Percentiles rank a stretch among this genome's conserved stretches.
Evolutionary conservation across 2,888 invertebrate species (phyloP).

Genomic region (Drosophila austrosaltans): DNA sequence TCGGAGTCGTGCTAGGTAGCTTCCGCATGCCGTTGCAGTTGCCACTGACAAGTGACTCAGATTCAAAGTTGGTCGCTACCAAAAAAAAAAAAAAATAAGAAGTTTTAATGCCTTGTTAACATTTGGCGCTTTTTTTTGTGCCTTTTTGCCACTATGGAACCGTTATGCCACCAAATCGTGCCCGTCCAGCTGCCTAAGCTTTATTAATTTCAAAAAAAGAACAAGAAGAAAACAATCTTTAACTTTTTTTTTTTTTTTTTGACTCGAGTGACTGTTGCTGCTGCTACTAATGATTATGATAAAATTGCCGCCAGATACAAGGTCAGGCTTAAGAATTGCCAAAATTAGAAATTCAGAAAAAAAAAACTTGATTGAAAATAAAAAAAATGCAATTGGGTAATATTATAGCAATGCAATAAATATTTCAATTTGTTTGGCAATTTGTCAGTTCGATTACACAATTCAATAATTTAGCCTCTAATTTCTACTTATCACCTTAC

Average conservation of each 20-base stretch:
- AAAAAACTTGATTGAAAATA: too few species aligned
- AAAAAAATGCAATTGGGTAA: too few species aligned
- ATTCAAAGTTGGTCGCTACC: slow-evolving; percentile 27
- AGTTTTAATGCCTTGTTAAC: slow-evolving; percentile 56
- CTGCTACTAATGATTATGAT: slow-evolving; percentile 18
- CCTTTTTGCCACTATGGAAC: slow-evolving; percentile 57
- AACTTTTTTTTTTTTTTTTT: slow-evolving; percentile 43
- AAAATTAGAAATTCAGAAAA: too few species aligned
- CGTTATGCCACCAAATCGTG: slow-evolving; percentile 77
- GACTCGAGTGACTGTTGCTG: slow-evolving; percentile 47
- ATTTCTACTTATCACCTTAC: slow-evolving; percentile 11
- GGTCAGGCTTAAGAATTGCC: slow-evolving; percentile 30
- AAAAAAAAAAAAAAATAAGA: slow-evolving; percentile 16
- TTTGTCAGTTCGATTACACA: slow-evolving; percentile 1
- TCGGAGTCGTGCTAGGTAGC: slow-evolving; percentile 65
- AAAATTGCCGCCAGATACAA: slow-evolving; percentile 35
- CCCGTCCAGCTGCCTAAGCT: slow-evolving; percentile 49
- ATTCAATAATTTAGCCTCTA: slow-evolving; percentile 7
- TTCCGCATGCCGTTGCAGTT: slow-evolving; percentile 68
- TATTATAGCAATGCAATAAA: too few species aligned
- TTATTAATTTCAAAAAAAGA: slow-evolving; percentile 64
- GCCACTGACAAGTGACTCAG: slow-evolving; percentile 73
- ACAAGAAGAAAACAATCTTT: slow-evolving; percentile 9
- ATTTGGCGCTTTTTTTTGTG: slow-evolving; percentile 68
- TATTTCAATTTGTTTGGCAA: neutral